phyloP scores from a whole-genome alignment of 30 jellyfish, hydroid and myxozoan genomes.

The Cassiopea xamachana region DNA sequence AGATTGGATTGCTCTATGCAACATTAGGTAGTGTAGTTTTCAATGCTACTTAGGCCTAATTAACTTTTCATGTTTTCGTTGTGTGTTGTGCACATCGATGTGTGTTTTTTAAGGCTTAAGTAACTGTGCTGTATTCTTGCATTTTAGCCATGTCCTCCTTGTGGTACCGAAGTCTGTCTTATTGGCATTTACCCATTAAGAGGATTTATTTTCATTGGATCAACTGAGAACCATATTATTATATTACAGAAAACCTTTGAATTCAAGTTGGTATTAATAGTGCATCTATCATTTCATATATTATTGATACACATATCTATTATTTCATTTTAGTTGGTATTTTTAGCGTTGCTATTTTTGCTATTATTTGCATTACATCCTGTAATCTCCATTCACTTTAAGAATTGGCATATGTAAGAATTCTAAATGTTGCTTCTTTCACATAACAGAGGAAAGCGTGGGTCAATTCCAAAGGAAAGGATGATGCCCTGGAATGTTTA shows the following conservation, averaged over 20 bases:
- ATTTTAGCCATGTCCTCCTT: conserved; percentile 83
- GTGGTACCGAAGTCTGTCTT: conserved; percentile 77
- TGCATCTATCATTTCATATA: not conserved
- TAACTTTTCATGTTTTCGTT: not conserved
- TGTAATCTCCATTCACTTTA: no score
- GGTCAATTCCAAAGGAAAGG: conserved; percentile 61
- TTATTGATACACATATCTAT: not conserved
- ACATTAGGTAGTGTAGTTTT: no score
- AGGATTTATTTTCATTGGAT: conserved; percentile 66
- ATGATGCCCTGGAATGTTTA: conserved; percentile 87
- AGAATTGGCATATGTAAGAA: no score
- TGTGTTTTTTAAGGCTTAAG: no score
- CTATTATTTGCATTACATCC: no score
- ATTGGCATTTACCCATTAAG: conserved; percentile 84
- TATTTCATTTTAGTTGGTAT: not conserved
- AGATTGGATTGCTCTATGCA: no score
- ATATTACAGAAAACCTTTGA: conserved; percentile 72
- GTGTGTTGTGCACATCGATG: not conserved
- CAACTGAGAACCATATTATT: conserved; percentile 64
- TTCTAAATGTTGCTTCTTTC: not conserved
- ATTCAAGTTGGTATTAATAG: conserved; percentile 46
- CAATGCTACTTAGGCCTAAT: not conserved
- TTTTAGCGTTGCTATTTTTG: no score
- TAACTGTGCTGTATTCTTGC: not conserved
- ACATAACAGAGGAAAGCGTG: conserved; percentile 56